Evolutionary conservation across 1,140 invertebrate species (phyloP).

Genomic region (Ruditapes philippinarum): DNA sequence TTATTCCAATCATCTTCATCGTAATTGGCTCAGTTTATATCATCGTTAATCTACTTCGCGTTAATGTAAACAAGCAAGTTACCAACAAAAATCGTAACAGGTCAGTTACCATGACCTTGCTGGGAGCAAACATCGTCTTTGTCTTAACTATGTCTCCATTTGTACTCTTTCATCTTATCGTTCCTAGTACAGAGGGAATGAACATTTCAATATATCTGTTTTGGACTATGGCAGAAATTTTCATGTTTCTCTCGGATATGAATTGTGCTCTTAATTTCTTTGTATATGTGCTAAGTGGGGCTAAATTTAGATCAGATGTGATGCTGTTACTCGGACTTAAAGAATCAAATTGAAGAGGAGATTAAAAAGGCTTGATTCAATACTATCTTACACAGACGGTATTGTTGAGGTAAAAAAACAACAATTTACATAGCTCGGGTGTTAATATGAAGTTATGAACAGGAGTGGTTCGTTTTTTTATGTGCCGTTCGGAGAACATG

Average conservation of each 20-base stretch:
- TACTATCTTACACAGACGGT: too few relatives aligned
- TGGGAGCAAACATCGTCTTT: slow-evolving; percentile 9
- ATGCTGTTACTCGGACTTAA: neutral
- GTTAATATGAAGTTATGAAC: too few relatives aligned
- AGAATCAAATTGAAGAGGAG: too few relatives aligned
- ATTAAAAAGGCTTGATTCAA: too few relatives aligned
- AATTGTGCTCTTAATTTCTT: slow-evolving; percentile 24
- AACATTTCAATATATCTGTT: too few relatives aligned
- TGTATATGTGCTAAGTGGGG: neutral
- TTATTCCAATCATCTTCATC: neutral
- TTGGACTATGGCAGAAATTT: neutral
- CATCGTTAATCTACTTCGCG: neutral
- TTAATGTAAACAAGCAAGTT: neutral
- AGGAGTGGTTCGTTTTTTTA: too few relatives aligned
- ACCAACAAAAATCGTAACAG: neutral
- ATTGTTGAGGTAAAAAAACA: too few relatives aligned
- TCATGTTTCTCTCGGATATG: neutral
- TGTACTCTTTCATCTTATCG: neutral
- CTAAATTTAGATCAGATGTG: neutral
- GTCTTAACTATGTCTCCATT: slow-evolving; percentile 1
- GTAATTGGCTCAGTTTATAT: neutral
- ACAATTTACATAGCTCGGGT: too few relatives aligned
- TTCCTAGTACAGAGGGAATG: too few relatives aligned
- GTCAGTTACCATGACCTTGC: neutral
- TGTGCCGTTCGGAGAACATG: too few relatives aligned